Conservation (phyloP, 2,888 invertebrate genomes). For the Omphaloscelis lunosa region DNA sequence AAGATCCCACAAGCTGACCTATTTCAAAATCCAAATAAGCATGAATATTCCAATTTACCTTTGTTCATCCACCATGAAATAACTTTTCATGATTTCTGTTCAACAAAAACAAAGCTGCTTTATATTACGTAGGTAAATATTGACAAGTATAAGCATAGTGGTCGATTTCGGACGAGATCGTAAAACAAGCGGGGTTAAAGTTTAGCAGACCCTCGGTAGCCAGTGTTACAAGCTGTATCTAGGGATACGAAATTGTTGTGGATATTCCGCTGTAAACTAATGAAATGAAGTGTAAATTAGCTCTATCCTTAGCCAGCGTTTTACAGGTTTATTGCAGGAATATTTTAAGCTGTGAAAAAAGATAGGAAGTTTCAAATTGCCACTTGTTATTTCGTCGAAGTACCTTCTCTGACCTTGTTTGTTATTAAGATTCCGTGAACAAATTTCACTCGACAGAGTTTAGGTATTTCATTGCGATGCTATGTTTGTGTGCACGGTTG, state of each 20-base stretch:
- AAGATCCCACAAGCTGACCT: not conserved
- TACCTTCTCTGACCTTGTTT: not conserved
- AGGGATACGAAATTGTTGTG: slow-evolving; percentile 31
- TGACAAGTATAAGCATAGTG: slow-evolving; percentile 42
- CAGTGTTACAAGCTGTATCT: slow-evolving; percentile 28
- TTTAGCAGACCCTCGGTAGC: slow-evolving; percentile 18
- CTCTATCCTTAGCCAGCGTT: not conserved
- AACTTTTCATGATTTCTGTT: slow-evolving; percentile 7
- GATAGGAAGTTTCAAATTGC: not conserved
- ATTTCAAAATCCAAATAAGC: slow-evolving; percentile 20
- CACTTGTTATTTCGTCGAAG: not conserved
- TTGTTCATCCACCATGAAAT: slow-evolving; percentile 24
- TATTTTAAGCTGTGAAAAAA: slow-evolving; percentile 18
- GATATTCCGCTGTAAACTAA: slow-evolving; percentile 32
- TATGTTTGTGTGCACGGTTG: too few relatives aligned
- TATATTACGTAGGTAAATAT: slow-evolving; percentile 38
- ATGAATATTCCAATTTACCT: slow-evolving; percentile 27
- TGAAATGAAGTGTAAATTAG: slow-evolving; percentile 44
- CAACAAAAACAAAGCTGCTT: slow-evolving; percentile 3
- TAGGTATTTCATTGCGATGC: too few relatives aligned
- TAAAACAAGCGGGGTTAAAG: slow-evolving; percentile 43
- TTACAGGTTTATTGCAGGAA: not conserved
- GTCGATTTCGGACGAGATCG: slow-evolving; percentile 31
- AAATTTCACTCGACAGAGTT: too few relatives aligned
- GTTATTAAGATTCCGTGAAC: too few relatives aligned